Conservation (phyloP, 1,140 invertebrate species). For the Drosophila leontia region DNA sequence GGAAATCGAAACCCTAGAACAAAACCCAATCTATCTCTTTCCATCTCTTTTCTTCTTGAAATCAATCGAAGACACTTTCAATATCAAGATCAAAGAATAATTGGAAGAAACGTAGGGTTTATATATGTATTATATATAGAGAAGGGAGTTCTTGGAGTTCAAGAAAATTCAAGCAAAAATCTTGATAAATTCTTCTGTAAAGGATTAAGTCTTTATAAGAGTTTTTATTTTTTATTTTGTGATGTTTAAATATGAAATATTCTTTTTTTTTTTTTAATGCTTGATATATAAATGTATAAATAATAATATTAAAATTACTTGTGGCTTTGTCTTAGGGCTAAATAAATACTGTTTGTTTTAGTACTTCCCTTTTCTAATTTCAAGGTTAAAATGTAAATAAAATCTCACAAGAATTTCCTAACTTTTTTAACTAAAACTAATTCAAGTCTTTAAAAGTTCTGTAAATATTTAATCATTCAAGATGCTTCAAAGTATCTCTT, state of each 20-base stretch:
- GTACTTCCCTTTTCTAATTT: neutral
- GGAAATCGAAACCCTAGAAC: constrained; percentile 11
- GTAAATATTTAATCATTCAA: neutral
- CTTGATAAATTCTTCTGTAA: neutral
- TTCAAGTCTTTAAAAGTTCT: neutral
- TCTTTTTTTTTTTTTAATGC: too few relatives aligned
- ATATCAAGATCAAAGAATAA: constrained; percentile 47
- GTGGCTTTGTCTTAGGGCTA: neutral
- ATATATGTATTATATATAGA: neutral
- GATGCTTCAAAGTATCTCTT: neutral
- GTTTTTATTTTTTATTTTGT: neutral
- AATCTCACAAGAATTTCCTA: neutral
- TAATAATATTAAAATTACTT: neutral
- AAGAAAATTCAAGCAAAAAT: neutral
- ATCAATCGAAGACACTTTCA: constrained; percentile 23
- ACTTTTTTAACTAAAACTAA: neutral
- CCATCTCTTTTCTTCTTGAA: constrained; percentile 2
- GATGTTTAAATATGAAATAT: neutral
- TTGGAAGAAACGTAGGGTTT: neutral
- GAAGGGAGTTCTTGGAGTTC: too few relatives aligned
- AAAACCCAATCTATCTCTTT: neutral
- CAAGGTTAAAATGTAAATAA: neutral
- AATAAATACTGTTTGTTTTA: neutral
- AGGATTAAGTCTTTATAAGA: neutral
- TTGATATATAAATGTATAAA: neutral